Base-by-base conservation (phyloP, 2,797 vertebrate species). In the Luscinia luscinia region DNA sequence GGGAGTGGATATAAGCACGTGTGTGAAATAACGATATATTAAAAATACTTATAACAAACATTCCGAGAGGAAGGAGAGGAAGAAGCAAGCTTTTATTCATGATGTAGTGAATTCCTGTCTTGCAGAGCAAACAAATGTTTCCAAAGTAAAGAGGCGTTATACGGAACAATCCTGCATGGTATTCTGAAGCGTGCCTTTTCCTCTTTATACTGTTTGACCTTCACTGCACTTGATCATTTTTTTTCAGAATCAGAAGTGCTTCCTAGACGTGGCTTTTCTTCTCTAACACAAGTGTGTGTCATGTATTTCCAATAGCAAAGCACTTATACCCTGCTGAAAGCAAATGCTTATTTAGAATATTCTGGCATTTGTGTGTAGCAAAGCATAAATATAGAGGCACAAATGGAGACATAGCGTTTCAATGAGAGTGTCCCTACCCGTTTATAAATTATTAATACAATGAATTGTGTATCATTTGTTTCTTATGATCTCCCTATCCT, bases 391-490 rank as follows among this genome's bases (percentile, higher is more conserved):
- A 38, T 32, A 59, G 69, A 62, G 51, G 21, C 48, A 48, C 87
- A 49, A 87, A 88, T 19, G 63, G 62, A 93, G 40, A 58, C 28
- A 24, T 43, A 72, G 23, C 58, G 46, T 92, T 97, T 81, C 58
- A 79, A 55, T 85, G 49, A 91, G 48, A 84, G 12, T 91, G 93
- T 90, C 91, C 92, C 96, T 95, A 76, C 51, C 3, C 86, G 30
- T 67, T 96, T 67, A 94, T 94, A 84, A 94, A 84, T 96, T 3
- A 96, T 95, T 94, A 95, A 96, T 74, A 80, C 43, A 54, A 74
- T 57, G 77, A 67, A 95, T 88, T 66, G 46, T 76, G 59, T 93
- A 36, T 64, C 2, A 6, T 66, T 51, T 49, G 48, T 68, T 70
- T 58, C 7, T 6, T 84, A 57, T 10, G 72, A 84, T 85, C 32